phyloP scores from a whole-genome alignment of 2,888 invertebrate species.

The Melanophora roralis region DNA sequence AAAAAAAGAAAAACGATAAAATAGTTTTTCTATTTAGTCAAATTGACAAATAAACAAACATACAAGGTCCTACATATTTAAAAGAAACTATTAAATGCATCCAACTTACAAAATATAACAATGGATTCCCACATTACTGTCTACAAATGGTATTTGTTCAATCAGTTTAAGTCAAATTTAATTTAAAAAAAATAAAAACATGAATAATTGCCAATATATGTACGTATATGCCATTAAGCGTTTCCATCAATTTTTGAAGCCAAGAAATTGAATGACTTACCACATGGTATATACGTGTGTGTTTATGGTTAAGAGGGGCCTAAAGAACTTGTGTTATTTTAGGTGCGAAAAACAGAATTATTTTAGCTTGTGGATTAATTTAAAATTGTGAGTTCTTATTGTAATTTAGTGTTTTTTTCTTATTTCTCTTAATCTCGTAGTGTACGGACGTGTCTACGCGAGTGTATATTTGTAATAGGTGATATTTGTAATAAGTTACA shows the following conservation, averaged over 20 bases:
- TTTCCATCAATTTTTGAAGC: conserved; percentile 26
- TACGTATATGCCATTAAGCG: conserved; percentile 24
- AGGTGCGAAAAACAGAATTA: too few species aligned
- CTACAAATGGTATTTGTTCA: background rate
- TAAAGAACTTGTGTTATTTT: too few species aligned
- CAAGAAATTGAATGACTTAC: background rate
- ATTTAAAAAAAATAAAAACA: conserved; percentile 18
- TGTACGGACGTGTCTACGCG: too few species aligned
- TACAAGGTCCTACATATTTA: conserved; percentile 20
- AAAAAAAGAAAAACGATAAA: background rate
- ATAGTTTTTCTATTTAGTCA: background rate
- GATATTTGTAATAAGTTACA: too few species aligned
- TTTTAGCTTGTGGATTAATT: too few species aligned
- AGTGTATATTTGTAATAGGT: too few species aligned
- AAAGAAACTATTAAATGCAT: conserved; percentile 14
- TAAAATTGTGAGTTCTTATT: too few species aligned
- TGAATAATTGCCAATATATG: conserved; percentile 53
- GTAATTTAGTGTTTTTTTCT: too few species aligned
- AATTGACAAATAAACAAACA: conserved; percentile 13
- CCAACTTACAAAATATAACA: background rate
- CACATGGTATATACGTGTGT: background rate
- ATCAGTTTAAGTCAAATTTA: conserved; percentile 12
- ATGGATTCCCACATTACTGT: conserved; percentile 31
- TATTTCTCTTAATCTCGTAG: too few species aligned
- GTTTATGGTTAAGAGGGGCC: background rate